These are phyloP conservation scores for Gadus chalcogrammus DNA, from an alignment of 2,113 vertebrate genomes.

Conservation along the genomic window DNA sequence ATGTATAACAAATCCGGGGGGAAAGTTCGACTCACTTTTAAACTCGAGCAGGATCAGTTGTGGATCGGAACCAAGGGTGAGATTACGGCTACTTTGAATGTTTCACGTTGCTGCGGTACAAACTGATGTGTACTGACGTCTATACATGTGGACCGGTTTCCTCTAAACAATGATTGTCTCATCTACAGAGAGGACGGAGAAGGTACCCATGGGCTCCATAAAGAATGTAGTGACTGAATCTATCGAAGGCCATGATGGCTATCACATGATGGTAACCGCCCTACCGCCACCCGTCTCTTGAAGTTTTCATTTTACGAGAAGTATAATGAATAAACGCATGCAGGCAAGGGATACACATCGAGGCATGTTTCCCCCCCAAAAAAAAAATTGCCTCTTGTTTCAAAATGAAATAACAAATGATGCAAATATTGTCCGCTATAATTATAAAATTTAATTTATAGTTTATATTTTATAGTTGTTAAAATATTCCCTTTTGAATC, in stretches of 20 bases:
- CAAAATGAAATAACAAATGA: too few relatives aligned
- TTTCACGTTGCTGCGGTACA: background rate
- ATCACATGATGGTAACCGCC: conserved; percentile 93
- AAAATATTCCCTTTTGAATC: too few relatives aligned
- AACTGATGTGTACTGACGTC: background rate
- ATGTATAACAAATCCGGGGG: conserved; percentile 99
- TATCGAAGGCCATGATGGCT: conserved; percentile 96
- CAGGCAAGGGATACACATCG: too few relatives aligned
- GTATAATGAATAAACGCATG: too few relatives aligned
- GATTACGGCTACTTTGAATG: conserved; percentile 4
- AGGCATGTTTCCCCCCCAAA: too few relatives aligned
- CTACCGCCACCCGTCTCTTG: background rate
- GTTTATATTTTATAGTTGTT: too few relatives aligned
- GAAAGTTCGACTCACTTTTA: conserved; percentile 96
- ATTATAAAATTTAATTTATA: too few relatives aligned
- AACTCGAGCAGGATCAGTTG: conserved; percentile 97
- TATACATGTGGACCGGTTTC: background rate
- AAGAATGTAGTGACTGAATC: conserved; percentile 98
- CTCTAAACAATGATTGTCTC: conserved; percentile 9
- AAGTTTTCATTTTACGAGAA: too few relatives aligned
- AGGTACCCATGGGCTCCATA: conserved; percentile 98
- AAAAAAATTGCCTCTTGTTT: too few relatives aligned
- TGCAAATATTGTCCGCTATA: too few relatives aligned
- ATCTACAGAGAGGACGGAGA: conserved; percentile 92
- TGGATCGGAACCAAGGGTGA: conserved; percentile 99